Percentiles rank a stretch among this genome's conserved stretches.
phyloP scores from a whole-genome alignment of 2,888 invertebrate genomes.

The Rhaphigaster nebulosa region DNA sequence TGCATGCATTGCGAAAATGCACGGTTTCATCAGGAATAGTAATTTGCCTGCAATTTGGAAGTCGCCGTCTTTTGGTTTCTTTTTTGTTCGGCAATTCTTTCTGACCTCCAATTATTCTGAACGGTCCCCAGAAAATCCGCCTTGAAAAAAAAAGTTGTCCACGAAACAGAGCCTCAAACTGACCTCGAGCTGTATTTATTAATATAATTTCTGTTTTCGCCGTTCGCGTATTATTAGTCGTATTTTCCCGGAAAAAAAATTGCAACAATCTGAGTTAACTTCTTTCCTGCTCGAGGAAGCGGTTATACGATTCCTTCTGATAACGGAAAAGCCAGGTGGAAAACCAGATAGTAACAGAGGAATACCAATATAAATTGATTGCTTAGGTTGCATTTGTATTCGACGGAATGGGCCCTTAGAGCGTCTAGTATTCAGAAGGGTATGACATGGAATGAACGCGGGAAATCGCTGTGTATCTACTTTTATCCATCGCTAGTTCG shows the following conservation, averaged over 20 bases:
- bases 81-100: neutral
- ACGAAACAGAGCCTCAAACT: neutral
- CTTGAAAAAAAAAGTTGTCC: neutral
- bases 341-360: neutral
- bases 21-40: neutral
- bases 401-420: neutral
- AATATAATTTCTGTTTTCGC: neutral
- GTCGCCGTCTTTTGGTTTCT: neutral
- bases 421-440: neutral
- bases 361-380: slow-evolving; percentile 22
- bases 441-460: neutral
- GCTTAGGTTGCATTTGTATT: neutral
- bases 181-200: neutral
- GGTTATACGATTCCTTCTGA: neutral
- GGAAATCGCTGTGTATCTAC: neutral
- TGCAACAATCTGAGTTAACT: too few species aligned
- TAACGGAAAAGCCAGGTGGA: neutral
- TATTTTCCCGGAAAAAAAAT: too few species aligned
- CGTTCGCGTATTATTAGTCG: too few species aligned
- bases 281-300: too few species aligned
- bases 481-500: neutral
- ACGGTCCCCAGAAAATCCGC: neutral
- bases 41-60: neutral
- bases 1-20: neutral
- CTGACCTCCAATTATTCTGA: neutral